Percentiles rank a stretch among this genome's conserved stretches.
Evolutionary conservation across 2,888 invertebrate genomes (phyloP).

Genomic region (Sturmia bella): DNA sequence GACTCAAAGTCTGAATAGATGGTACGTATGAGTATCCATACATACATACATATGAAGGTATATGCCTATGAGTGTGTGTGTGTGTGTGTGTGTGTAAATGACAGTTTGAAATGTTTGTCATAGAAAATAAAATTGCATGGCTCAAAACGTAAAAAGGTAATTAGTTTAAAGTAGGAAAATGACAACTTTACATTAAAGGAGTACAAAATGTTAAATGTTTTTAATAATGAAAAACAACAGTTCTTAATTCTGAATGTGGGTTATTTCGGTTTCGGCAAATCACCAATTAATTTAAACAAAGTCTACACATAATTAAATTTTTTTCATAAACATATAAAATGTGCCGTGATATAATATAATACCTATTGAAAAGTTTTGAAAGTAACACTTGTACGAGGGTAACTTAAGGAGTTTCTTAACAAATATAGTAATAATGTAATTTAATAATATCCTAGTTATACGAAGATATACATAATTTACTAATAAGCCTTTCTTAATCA

Average conservation of each 20-base stretch:
- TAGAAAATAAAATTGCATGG: conserved; percentile 52
- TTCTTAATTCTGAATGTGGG: not conserved
- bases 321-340: not conserved
- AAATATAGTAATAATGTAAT: too few species aligned
- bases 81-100: conserved; percentile 1
- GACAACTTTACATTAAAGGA: conserved; percentile 23
- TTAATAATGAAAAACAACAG: not conserved
- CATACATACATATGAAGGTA: too few species aligned
- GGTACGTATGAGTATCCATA: not conserved
- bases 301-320: not conserved
- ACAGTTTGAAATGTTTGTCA: conserved; percentile 47
- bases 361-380: too few species aligned
- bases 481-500: too few species aligned
- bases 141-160: conserved; percentile 48
- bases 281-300: not conserved
- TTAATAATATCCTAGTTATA: too few species aligned
- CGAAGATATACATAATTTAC: too few species aligned
- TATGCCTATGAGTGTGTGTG: too few species aligned
- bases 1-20: conserved; percentile 38
- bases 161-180: conserved; percentile 46
- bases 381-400: not conserved
- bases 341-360: too few species aligned
- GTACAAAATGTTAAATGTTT: conserved; percentile 22
- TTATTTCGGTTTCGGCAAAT: conserved; percentile 2
- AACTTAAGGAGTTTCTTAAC: not conserved